Percentiles rank a stretch among this genome's conserved stretches.
These are phyloP conservation scores for Cherax quadricarinatus DNA, from an alignment of 1,140 invertebrate genomes.

Conservation along the genomic window DNA sequence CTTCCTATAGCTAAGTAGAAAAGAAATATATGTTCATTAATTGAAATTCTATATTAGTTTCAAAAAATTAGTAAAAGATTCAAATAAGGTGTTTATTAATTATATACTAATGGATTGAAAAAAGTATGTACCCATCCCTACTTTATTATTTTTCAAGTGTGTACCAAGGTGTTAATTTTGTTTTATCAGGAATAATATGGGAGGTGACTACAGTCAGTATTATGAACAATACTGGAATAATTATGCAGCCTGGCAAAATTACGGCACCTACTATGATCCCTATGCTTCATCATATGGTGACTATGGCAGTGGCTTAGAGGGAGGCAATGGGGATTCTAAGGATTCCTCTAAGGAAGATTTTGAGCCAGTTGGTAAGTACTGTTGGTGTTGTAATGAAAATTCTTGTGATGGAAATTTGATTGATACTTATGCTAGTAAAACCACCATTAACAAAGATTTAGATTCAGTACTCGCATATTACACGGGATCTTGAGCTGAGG, in stretches of 20 bases:
- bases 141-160: too few species aligned
- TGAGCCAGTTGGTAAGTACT: conserved; percentile 81
- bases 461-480: too few species aligned
- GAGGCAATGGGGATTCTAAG: conserved; percentile 74
- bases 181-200: conserved; percentile 61
- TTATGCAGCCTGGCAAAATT: conserved; percentile 80
- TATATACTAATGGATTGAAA: too few species aligned
- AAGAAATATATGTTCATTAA: too few species aligned
- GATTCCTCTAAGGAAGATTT: conserved; percentile 80
- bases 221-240: conserved; percentile 82
- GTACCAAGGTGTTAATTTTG: neutral
- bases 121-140: too few species aligned
- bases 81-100: too few species aligned
- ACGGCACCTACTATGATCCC: conserved; percentile 74
- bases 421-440: too few species aligned
- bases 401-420: neutral
- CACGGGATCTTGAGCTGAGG: too few species aligned
- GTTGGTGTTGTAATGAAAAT: neutral
- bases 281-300: conserved; percentile 77
- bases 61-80: too few species aligned
- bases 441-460: too few species aligned
- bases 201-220: conserved; percentile 74
- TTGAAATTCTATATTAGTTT: too few species aligned
- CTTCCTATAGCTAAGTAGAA: too few species aligned
- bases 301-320: conserved; percentile 76